Conservation (phyloP, 1,140 invertebrate genomes). For the Rhagoletis pomonella region DNA sequence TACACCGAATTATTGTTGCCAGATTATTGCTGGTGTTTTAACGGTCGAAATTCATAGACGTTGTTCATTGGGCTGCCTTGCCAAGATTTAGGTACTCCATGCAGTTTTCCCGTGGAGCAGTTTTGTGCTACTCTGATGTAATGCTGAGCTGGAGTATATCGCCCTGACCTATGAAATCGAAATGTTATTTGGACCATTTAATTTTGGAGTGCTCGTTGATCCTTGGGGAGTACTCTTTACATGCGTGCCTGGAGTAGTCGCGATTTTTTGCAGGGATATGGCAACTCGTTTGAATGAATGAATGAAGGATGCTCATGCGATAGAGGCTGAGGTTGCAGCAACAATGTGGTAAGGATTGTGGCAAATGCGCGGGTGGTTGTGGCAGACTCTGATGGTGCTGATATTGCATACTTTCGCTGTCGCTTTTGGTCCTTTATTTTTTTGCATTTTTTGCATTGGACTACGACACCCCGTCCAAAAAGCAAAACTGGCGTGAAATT, state of each 20-base stretch:
- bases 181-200: background rate
- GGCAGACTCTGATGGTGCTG: slow-evolving; percentile 4
- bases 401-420: slow-evolving; percentile 42
- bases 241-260: too few relatives aligned
- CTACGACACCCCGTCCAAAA: too few relatives aligned
- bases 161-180: background rate
- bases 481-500: slow-evolving; percentile 3
- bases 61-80: too few relatives aligned
- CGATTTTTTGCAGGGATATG: background rate
- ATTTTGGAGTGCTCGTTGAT: too few relatives aligned
- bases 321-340: slow-evolving; percentile 12
- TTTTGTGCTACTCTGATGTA: too few relatives aligned
- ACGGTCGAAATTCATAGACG: too few relatives aligned
- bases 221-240: too few relatives aligned
- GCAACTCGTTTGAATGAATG: background rate
- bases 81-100: too few relatives aligned
- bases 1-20: too few relatives aligned
- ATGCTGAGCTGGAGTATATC: background rate
- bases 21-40: too few relatives aligned
- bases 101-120: too few relatives aligned
- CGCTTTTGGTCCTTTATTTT: background rate
- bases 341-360: background rate
- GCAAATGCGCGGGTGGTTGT: background rate
- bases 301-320: background rate
- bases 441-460: background rate